Percentiles rank a stretch among this genome's conserved stretches.
These are phyloP conservation scores for Flexamia atlantica DNA, from an alignment of 2,888 invertebrate species.

Conservation along the genomic window DNA sequence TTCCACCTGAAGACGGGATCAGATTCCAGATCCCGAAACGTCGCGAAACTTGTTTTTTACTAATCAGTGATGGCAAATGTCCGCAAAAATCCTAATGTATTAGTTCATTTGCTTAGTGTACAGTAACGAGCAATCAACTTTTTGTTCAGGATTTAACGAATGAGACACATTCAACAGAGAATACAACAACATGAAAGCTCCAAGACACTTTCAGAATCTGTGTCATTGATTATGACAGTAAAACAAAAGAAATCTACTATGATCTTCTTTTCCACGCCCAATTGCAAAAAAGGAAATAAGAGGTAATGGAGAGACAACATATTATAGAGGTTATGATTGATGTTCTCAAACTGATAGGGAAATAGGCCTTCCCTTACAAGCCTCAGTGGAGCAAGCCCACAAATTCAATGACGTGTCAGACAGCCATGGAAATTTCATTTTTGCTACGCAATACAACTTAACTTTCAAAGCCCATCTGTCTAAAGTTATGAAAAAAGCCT, in stretches of 20 bases:
- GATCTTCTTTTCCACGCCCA: conserved; percentile 18
- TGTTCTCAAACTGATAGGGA: conserved; percentile 57
- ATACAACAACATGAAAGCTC: conserved; percentile 17
- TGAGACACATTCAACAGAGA: conserved; percentile 17
- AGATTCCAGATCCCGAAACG: no score
- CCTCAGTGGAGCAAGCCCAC: not conserved
- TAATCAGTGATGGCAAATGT: no score
- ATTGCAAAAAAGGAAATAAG: conserved; percentile 16
- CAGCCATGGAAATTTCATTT: conserved; percentile 53
- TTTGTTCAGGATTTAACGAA: conserved; percentile 2
- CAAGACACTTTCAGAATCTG: not conserved
- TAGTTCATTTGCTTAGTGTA: conserved; percentile 7
- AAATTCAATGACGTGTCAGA: conserved; percentile 29
- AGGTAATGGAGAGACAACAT: conserved; percentile 25
- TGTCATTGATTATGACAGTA: not conserved
- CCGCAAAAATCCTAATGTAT: no score
- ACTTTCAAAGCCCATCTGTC: conserved; percentile 42
- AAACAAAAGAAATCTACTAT: conserved; percentile 2
- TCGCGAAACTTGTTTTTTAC: no score
- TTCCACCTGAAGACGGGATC: no score
- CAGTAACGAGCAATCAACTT: not conserved
- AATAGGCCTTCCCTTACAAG: conserved; percentile 50
- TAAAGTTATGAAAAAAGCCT: conserved; percentile 12
- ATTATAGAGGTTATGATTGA: conserved; percentile 4
- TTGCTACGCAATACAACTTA: conserved; percentile 23